phyloP scores from a whole-genome alignment of 2,888 invertebrate species.

The Limnephilus marmoratus region DNA sequence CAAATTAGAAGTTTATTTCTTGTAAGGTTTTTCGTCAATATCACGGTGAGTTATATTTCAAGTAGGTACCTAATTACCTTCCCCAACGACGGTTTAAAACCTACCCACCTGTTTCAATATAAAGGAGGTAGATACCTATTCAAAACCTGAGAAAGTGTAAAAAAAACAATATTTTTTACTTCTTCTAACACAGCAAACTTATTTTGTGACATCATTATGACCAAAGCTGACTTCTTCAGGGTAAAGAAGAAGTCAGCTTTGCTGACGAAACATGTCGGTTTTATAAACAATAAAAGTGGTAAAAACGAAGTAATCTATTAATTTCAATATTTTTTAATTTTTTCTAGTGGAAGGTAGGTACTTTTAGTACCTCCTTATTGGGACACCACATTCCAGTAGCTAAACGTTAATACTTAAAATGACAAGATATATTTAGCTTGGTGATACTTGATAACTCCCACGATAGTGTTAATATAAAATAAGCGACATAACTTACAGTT shows the following conservation, averaged over 20 bases:
- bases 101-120: background rate
- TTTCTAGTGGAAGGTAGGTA: background rate
- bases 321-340: too few species aligned
- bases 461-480: background rate
- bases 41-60: background rate
- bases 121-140: background rate
- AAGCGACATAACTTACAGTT: background rate
- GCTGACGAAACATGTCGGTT: too few species aligned
- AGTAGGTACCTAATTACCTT: background rate
- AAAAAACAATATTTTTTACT: too few species aligned
- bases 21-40: slow-evolving; percentile 21
- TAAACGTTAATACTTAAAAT: background rate
- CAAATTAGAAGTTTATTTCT: slow-evolving; percentile 10
- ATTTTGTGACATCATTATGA: too few species aligned
- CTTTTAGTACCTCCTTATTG: background rate
- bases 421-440: background rate
- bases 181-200: too few species aligned
- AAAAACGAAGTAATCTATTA: too few species aligned
- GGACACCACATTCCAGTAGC: background rate
- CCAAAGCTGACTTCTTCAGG: too few species aligned
- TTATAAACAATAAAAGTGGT: too few species aligned
- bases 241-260: too few species aligned
- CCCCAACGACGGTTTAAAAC: background rate
- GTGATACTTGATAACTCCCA: background rate
- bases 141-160: background rate